Percentiles rank a stretch among this genome's conserved stretches.
Conservation (phyloP, 2,797 vertebrate species). For the Clarias platycephalus region DNA sequence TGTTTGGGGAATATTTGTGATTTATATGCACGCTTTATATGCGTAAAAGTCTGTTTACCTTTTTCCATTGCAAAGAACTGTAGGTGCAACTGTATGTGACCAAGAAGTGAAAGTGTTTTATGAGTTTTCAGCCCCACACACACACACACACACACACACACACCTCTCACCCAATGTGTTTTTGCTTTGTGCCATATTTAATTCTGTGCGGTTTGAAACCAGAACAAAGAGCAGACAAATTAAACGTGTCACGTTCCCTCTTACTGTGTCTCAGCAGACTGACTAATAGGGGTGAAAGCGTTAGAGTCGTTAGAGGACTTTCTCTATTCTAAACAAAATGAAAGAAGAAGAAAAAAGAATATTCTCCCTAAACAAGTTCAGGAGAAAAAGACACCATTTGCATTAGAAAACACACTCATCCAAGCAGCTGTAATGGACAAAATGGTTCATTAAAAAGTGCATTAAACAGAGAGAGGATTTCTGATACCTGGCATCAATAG, state of each 20-base stretch:
- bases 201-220: background rate
- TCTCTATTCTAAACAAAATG: background rate
- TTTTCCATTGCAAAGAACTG: background rate
- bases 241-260: background rate
- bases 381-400: background rate
- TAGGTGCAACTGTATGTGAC: background rate
- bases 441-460: background rate
- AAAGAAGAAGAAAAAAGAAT: background rate
- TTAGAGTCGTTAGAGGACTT: background rate
- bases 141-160: too few relatives aligned
- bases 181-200: background rate
- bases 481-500: background rate
- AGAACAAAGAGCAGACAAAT: background rate
- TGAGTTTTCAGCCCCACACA: background rate
- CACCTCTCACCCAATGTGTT: background rate
- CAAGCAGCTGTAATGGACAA: background rate
- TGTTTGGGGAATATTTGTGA: background rate
- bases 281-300: background rate
- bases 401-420: background rate
- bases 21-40: background rate
- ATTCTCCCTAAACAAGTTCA: background rate
- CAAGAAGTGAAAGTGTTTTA: background rate
- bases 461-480: background rate
- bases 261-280: background rate
- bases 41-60: background rate